Evolutionary conservation across 2,113 vertebrate genomes (phyloP).

Genomic region (Pseudopodoces humilis): DNA sequence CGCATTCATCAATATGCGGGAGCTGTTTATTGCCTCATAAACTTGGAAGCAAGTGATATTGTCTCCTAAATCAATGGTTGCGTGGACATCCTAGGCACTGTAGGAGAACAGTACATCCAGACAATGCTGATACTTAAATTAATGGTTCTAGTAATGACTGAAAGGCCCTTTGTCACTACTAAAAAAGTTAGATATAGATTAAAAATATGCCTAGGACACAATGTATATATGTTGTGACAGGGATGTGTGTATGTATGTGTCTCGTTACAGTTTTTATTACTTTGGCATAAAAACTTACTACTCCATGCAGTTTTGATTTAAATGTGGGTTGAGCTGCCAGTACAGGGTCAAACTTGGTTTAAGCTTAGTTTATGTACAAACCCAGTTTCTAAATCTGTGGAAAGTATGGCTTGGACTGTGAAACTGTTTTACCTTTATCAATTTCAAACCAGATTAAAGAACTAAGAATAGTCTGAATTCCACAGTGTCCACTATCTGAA

Average conservation of each 20-base stretch:
- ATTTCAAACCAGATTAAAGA: constrained; percentile 8
- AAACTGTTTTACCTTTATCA: not conserved
- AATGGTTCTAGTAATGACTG: constrained; percentile 55
- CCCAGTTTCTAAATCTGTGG: not conserved
- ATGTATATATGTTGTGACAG: not conserved
- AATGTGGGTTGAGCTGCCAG: not conserved
- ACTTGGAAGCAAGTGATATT: constrained; percentile 79
- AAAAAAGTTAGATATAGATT: constrained; percentile 11
- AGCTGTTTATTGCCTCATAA: constrained; percentile 83
- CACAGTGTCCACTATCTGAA: not conserved
- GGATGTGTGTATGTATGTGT: not conserved
- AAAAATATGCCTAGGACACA: not conserved
- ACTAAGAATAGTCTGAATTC: not conserved
- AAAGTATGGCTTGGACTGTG: not conserved
- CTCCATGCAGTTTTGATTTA: not conserved
- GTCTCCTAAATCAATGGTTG: constrained; percentile 79
- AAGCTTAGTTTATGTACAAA: not conserved
- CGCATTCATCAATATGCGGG: constrained; percentile 74
- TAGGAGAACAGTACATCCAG: constrained; percentile 65
- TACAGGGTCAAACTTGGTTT: not conserved
- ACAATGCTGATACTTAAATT: constrained; percentile 47
- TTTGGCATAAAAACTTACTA: constrained; percentile 9
- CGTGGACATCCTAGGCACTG: constrained; percentile 55
- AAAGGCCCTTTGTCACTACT: constrained; percentile 60
- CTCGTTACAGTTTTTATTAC: constrained; percentile 6